Conservation (phyloP, 1,140 invertebrate genomes). For the Ditylenchus dipsaci region DNA sequence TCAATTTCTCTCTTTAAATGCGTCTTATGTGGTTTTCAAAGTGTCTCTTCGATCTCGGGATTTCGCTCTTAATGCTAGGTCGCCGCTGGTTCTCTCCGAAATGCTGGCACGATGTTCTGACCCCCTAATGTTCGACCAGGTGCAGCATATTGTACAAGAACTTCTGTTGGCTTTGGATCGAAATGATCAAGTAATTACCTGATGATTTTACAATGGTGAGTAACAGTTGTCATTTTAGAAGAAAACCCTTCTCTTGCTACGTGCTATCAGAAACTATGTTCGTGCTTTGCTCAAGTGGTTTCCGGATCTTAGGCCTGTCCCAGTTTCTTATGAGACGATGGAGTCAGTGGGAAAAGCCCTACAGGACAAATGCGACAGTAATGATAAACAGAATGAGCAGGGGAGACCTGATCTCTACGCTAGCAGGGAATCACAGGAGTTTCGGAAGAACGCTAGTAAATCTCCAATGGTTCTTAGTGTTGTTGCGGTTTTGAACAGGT, state of each 20-base stretch:
- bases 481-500: conserved; percentile 23
- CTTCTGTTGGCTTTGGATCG: conserved; percentile 33
- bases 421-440: conserved; percentile 2
- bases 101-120: conserved; percentile 24
- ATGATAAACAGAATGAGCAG: conserved; percentile 5
- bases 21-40: conserved; percentile 30
- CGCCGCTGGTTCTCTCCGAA: conserved; percentile 26
- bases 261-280: conserved; percentile 22
- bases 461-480: conserved; percentile 12
- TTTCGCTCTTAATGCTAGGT: not conserved
- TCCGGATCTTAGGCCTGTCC: conserved; percentile 24
- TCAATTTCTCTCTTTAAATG: conserved; percentile 12
- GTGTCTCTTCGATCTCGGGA: conserved; percentile 22
- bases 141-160: conserved; percentile 26
- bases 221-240: conserved; percentile 2
- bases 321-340: not conserved
- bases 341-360: not conserved
- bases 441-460: conserved; percentile 11
- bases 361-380: not conserved
- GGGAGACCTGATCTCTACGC: conserved; percentile 1
- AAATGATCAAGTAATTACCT: conserved; percentile 26
- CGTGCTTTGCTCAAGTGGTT: conserved; percentile 33
- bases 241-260: conserved; percentile 24
- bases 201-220: not conserved
- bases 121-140: conserved; percentile 8